phyloP scores from a whole-genome alignment of 2,113 vertebrate genomes.

The Motacilla alba region DNA sequence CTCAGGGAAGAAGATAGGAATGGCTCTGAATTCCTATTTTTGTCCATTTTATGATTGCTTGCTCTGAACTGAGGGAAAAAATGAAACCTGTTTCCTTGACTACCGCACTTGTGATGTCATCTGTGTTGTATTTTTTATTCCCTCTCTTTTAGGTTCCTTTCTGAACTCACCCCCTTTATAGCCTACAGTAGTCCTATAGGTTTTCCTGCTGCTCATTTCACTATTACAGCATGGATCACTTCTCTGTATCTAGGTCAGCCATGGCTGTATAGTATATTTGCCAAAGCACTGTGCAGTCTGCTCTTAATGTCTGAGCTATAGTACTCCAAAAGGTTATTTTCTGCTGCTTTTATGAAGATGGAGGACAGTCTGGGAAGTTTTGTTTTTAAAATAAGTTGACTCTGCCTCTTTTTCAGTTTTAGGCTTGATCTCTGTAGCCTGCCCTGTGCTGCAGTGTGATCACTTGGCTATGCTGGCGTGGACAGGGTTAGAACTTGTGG shows the following conservation, averaged over 20 bases:
- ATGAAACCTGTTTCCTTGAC: constrained; percentile 51
- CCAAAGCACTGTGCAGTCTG: not conserved
- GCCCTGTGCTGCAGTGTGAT: not conserved
- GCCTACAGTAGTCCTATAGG: not conserved
- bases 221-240: not conserved
- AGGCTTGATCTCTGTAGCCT: not conserved
- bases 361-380: not conserved
- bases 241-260: constrained; percentile 31
- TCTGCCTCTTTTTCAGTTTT: not conserved
- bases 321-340: not conserved
- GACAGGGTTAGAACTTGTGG: not conserved
- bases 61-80: constrained; percentile 14
- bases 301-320: not conserved
- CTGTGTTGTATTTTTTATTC: constrained; percentile 41
- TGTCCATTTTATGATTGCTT: constrained; percentile 54
- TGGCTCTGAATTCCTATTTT: constrained; percentile 35
- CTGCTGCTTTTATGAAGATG: not conserved
- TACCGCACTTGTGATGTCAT: constrained; percentile 40
- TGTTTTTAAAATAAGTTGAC: not conserved
- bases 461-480: not conserved
- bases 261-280: not conserved
- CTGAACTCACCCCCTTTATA: constrained; percentile 5
- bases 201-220: constrained; percentile 40
- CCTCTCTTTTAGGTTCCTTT: constrained; percentile 34
- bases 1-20: constrained; percentile 11